A percentile compares a stretch with the other conserved stretches of the same genome.
Conservation (phyloP, 2,888 invertebrate genomes). For the Neria commutata region DNA sequence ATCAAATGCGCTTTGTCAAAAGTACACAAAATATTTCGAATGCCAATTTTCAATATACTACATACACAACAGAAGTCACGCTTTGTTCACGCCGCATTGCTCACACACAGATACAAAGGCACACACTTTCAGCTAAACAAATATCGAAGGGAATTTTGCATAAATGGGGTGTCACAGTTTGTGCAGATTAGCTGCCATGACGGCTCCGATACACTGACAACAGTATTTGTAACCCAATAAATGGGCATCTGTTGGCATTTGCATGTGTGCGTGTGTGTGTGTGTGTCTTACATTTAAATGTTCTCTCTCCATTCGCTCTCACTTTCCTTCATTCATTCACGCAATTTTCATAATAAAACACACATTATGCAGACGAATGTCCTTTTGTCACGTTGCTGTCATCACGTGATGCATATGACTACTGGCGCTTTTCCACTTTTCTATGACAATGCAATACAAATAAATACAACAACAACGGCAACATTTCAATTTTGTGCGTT, state of each 20-base stretch:
- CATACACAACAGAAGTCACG: not conserved
- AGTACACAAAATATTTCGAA: too few relatives aligned
- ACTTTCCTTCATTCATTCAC: conserved; percentile 18
- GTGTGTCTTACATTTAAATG: not conserved
- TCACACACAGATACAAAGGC: too few relatives aligned
- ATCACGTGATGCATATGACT: not conserved
- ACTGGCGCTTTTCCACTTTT: too few relatives aligned
- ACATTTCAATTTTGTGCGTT: not conserved
- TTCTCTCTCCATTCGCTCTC: not conserved
- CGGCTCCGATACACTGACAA: not conserved
- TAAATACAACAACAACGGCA: too few relatives aligned
- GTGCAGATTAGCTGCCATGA: conserved; percentile 42
- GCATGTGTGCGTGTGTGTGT: not conserved
- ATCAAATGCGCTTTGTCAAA: not conserved
- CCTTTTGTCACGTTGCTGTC: not conserved
- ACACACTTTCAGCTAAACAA: not conserved
- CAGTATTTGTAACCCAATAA: not conserved
- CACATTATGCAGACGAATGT: not conserved
- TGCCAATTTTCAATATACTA: not conserved
- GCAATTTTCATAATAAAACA: not conserved
- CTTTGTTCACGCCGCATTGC: too few relatives aligned
- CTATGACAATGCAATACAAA: too few relatives aligned
- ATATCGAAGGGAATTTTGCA: not conserved
- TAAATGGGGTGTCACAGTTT: conserved; percentile 38
- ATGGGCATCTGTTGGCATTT: not conserved